A percentile compares a stretch with the other conserved stretches of the same genome.
Evolutionary conservation across 2,113 vertebrate genomes (phyloP).

Genomic region (Cinclus mexicanus): DNA sequence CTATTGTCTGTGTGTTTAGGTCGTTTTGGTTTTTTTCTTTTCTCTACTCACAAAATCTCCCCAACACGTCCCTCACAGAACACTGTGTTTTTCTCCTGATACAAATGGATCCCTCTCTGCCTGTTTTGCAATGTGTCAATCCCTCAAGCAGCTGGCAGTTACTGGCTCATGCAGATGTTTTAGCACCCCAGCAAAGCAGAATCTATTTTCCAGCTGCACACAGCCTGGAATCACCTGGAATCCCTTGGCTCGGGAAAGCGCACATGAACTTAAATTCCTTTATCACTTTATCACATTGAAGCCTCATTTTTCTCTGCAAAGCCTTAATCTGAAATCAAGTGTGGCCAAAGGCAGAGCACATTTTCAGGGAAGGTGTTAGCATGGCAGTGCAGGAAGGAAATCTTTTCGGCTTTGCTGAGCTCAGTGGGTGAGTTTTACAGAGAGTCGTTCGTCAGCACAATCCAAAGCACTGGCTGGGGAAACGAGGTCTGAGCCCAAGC

Average conservation of each 20-base stretch:
- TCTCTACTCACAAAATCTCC: neutral
- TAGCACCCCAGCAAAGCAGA: neutral
- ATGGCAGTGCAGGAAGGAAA: constrained; percentile 47
- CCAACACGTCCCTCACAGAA: neutral
- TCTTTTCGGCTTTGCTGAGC: constrained; percentile 44
- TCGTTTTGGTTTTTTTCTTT: neutral
- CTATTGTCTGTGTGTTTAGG: neutral
- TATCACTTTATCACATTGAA: neutral
- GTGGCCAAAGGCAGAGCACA: neutral
- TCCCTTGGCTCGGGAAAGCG: neutral
- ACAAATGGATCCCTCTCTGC: neutral
- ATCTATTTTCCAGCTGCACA: neutral
- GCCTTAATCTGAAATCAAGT: neutral
- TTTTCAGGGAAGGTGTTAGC: constrained; percentile 7
- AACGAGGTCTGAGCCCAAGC: constrained; percentile 14
- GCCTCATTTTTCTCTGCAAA: neutral
- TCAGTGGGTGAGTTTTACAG: neutral
- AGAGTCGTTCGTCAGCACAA: constrained; percentile 21
- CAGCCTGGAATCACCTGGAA: neutral
- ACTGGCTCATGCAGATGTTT: neutral
- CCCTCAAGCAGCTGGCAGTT: neutral
- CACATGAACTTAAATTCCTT: neutral
- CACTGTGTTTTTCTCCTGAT: neutral
- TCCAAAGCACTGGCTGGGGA: neutral
- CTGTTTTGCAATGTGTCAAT: constrained; percentile 2